These are phyloP conservation scores for Latrodectus hesperus DNA, from an alignment of 2,888 invertebrate species.

Conservation along the genomic window DNA sequence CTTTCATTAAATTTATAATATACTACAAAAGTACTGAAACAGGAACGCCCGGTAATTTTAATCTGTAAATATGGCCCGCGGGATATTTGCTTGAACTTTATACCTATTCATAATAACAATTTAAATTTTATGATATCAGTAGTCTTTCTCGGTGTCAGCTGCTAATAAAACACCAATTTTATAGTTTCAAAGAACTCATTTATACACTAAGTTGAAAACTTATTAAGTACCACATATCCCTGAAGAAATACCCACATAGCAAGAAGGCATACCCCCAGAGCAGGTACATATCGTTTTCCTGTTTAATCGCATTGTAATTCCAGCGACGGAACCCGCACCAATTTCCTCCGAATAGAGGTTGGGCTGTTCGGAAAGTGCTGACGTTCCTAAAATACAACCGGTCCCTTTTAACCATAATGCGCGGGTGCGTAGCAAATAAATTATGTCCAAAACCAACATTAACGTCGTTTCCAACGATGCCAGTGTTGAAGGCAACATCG, in stretches of 20 bases:
- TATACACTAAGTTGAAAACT: slow-evolving; percentile 2
- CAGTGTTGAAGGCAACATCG: not conserved
- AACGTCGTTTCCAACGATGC: slow-evolving; percentile 32
- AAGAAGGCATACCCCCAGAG: slow-evolving; percentile 27
- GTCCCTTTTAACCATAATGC: slow-evolving; percentile 29
- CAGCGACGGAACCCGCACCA: slow-evolving; percentile 14
- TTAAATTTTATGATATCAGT: slow-evolving; percentile 45
- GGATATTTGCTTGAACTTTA: slow-evolving; percentile 4
- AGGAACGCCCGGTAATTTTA: not conserved
- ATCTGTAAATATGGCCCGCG: not conserved
- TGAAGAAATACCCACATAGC: slow-evolving; percentile 7
- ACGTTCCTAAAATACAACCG: slow-evolving; percentile 37
- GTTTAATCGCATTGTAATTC: slow-evolving; percentile 34
- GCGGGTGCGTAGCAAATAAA: slow-evolving; percentile 30
- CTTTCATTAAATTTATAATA: no score
- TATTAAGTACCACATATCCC: slow-evolving; percentile 27
- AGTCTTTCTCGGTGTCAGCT: slow-evolving; percentile 5
- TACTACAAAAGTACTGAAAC: no score
- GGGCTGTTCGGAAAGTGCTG: slow-evolving; percentile 11
- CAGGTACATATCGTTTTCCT: slow-evolving; percentile 14
- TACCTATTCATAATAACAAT: slow-evolving; percentile 16
- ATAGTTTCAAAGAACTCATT: not conserved
- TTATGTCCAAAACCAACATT: slow-evolving; percentile 54
- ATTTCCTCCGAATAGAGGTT: slow-evolving; percentile 44
- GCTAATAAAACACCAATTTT: slow-evolving; percentile 42